These are phyloP conservation scores for Macrosoma leucophasiata DNA, from an alignment of 2,888 invertebrate genomes.

Conservation along the genomic window DNA sequence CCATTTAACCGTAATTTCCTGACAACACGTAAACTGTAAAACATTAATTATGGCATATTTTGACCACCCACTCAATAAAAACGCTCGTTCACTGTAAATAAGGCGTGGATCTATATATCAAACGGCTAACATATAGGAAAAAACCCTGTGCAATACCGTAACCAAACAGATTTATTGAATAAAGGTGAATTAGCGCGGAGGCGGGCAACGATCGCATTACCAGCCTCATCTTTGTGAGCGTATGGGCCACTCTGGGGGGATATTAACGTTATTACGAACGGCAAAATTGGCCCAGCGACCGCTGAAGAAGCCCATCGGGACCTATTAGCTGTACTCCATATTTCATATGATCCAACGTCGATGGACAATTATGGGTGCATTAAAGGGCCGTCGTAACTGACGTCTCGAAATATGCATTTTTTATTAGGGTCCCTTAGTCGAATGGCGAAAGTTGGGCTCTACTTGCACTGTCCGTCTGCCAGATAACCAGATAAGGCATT, in stretches of 20 bases:
- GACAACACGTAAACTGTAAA: too few relatives aligned
- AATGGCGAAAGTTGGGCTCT: conserved; percentile 68
- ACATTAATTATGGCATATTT: too few relatives aligned
- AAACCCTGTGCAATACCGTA: conserved; percentile 22
- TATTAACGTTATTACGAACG: conserved; percentile 71
- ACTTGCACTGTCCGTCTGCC: too few relatives aligned
- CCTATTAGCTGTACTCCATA: conserved; percentile 72
- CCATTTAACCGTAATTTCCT: too few relatives aligned
- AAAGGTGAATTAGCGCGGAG: conserved; percentile 46
- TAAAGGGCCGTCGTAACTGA: conserved; percentile 64
- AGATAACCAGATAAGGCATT: too few relatives aligned
- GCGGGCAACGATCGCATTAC: conserved; percentile 51
- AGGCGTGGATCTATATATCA: too few relatives aligned
- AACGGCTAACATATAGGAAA: too few relatives aligned
- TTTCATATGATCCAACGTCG: conserved; percentile 66
- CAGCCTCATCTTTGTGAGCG: conserved; percentile 61
- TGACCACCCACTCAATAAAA: too few relatives aligned
- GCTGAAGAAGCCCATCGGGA: conserved; percentile 69
- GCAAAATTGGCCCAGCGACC: conserved; percentile 69
- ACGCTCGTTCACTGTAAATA: too few relatives aligned
- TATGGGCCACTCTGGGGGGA: conserved; percentile 62
- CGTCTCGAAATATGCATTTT: conserved; percentile 58
- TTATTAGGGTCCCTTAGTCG: conserved; percentile 66
- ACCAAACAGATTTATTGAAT: conserved; percentile 43
- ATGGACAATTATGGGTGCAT: conserved; percentile 68